Evolutionary conservation across 2,797 vertebrate genomes (phyloP), one percentile per base, ranked within the genome.

Genomic region (Crypturellus tataupa): DNA sequence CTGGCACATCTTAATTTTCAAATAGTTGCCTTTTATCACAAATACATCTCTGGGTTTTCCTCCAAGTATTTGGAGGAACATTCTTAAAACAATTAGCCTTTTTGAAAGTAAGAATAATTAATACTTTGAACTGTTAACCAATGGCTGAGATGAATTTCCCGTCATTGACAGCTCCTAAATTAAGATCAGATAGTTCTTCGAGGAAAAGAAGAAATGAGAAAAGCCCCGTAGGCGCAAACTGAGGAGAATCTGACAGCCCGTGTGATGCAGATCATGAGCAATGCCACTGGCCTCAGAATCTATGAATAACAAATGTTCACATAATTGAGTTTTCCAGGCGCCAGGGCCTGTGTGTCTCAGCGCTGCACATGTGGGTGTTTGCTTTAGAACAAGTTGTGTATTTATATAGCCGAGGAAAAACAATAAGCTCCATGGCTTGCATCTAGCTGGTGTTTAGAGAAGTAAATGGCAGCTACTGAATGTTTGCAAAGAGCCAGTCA

Each of bases 331-430:
- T 91, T 62, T 84, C 80, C 23, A 40, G 77, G 60, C 2, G 3
- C 51, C 76, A 76, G 67, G 37, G 72, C 51, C 46, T 79, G 19
- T 85, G 8, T 35, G 19, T 46, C 64, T 86, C 87, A 93, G 71
- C 46, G 79, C 93, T 88, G 87, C 71, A 55, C 20, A 56, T 73
- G 29, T 71, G 78, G 56, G 25, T 85, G 71, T 94, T 94, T 88
- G 83, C 55, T 29, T 80, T 51, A 60, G 53, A 77, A 23, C 47
- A 85, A 76, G 42, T 82, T 0, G 0, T 55, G 4, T 49, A 55
- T 89, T 91, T 83, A 68, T 78, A 14, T 15, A 75, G 56, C 46
- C n/a, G 24, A 0, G 0, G 31, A 69, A 87, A 16, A 93, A 15
- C 64, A 82, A 19, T 60, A 75, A 85, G n/a, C 58, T 93, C 68